Base-by-base conservation (phyloP, 2,113 vertebrate genomes). In the Prionailurus viverrinus region DNA sequence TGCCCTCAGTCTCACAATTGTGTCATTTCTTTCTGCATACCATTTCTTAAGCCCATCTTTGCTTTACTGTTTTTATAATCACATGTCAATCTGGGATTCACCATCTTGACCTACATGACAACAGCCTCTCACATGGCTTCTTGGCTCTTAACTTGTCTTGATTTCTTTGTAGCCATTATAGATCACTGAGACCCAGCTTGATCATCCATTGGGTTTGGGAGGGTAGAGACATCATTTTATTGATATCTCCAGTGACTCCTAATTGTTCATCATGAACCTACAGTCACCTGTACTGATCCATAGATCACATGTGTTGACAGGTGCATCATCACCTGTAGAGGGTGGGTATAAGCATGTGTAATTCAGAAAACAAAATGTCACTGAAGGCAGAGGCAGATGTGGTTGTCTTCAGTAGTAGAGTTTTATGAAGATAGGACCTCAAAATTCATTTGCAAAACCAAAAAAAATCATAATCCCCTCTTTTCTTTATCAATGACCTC, bases 371-470 rank as follows among this genome's bases (percentile, higher is more conserved):
- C 3, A 94, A 82, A 81, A n/a, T 65, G 19, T 31, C 45, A 45
- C 27, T n/a, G 14, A 89, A 36, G 18, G 68, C 58, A 86, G 41
- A 79, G 53, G 33, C 2, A 31, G 16, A 45, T 48, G 15, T 81
- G 15, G 7, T 33, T 89, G 4, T 83, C 31, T 79, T 95, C 13
- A 79, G 7, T 29, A 85, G 16, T 27, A 91, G 15, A 87, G 23
- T 36, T 29, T 81, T 93, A 86, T 74, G 87, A 68, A 14, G 10
- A 58, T 11, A 25, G 81, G 39, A 7, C 3, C 39, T 76, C 51
- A 41, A 66, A 85, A 27, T 65, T 85, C 8, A 68, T 68, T 96
- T 94, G 25, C 66, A 63, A 87, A 93, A 89, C 31, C 61, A 76
- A 63, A 85, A 58, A 23, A 51, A 61, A 39, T 19, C 29, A 45